These are phyloP conservation scores for Napeogenes sylphis DNA, from an alignment of 2,888 invertebrate genomes.

Conservation along the genomic window DNA sequence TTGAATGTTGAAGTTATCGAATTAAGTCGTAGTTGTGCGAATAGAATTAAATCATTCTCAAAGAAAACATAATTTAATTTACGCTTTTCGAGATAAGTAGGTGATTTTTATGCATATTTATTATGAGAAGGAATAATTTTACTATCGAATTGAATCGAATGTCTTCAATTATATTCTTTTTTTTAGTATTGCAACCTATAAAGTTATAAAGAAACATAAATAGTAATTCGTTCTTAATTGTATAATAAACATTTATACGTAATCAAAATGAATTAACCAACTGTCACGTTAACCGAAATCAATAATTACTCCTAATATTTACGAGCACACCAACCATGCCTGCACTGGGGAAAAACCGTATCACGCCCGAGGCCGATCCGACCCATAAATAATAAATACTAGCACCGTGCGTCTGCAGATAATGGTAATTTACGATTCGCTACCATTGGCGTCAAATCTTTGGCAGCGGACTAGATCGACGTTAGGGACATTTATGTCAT, in stretches of 20 bases:
- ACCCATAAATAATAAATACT: constrained; percentile 78
- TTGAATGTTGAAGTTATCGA: constrained; percentile 11
- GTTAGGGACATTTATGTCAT: constrained; percentile 41
- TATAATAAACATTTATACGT: no score
- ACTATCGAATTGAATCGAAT: no score
- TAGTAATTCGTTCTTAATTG: no score
- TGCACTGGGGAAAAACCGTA: constrained; percentile 54
- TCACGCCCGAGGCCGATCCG: constrained; percentile 66
- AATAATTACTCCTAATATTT: constrained; percentile 30
- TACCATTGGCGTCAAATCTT: constrained; percentile 70
- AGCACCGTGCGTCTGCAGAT: constrained; percentile 74
- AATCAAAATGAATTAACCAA: not conserved
- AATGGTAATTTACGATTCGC: constrained; percentile 76
- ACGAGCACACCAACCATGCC: constrained; percentile 20
- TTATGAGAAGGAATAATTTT: no score
- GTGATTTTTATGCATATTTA: no score
- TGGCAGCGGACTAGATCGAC: constrained; percentile 64
- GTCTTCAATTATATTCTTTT: no score
- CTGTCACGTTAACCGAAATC: constrained; percentile 15
- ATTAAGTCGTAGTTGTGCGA: not conserved
- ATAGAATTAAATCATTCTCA: no score
- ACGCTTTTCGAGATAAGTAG: no score
- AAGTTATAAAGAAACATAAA: no score
- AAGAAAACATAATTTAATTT: no score
- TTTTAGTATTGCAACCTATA: no score